Evolutionary conservation across 2,797 vertebrate species (phyloP).

Genomic region (Chaetophractus vellerosus): DNA sequence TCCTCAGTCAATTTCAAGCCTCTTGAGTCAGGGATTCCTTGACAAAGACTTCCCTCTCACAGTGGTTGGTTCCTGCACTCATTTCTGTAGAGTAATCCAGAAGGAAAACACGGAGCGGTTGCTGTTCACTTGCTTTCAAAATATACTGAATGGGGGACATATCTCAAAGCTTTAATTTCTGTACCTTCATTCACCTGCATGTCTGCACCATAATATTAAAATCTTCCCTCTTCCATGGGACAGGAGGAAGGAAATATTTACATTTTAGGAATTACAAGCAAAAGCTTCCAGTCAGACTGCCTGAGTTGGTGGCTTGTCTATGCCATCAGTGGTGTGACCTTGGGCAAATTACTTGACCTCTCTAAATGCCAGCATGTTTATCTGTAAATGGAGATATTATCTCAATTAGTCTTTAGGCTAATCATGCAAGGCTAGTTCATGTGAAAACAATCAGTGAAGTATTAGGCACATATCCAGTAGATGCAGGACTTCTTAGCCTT

Average conservation of each 20-base stretch:
- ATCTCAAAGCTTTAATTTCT: not conserved
- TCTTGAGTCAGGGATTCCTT: not conserved
- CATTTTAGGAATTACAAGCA: not conserved
- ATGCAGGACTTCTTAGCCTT: no score
- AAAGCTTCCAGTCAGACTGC: constrained; percentile 8
- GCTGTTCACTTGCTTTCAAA: constrained; percentile 18
- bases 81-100: not conserved
- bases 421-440: not conserved
- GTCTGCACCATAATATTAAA: not conserved
- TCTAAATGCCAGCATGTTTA: constrained; percentile 26
- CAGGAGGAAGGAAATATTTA: not conserved
- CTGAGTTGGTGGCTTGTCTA: not conserved
- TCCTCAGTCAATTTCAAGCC: constrained; percentile 12
- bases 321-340: not conserved
- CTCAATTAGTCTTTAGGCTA: not conserved
- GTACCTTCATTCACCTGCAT: not conserved
- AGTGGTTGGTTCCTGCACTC: not conserved
- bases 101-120: not conserved
- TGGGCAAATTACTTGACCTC: constrained; percentile 45
- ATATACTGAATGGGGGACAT: not conserved
- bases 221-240: no score
- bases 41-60: constrained; percentile 9
- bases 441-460: not conserved
- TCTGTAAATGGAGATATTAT: constrained; percentile 56
- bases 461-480: not conserved